phyloP scores from a whole-genome alignment of 2,113 vertebrate genomes.

The Corythornis madagascariensis region DNA sequence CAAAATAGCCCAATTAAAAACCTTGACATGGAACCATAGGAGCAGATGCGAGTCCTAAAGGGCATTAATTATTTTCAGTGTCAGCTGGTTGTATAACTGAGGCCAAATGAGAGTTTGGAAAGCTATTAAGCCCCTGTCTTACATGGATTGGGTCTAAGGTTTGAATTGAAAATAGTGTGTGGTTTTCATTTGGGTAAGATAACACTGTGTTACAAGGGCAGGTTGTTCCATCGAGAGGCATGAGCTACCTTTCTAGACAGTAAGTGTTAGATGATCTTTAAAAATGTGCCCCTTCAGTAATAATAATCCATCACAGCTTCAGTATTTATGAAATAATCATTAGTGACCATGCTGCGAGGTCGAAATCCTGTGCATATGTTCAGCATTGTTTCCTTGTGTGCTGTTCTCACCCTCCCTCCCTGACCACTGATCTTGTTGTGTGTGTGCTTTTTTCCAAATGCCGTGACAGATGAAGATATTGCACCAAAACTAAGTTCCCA shows the following conservation, averaged over 20 bases:
- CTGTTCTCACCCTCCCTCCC: constrained; percentile 53
- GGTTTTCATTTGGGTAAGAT: constrained; percentile 61
- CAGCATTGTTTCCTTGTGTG: constrained; percentile 66
- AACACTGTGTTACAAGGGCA: not conserved
- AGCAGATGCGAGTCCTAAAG: constrained; percentile 88
- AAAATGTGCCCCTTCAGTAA: constrained; percentile 19
- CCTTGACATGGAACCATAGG: constrained; percentile 86
- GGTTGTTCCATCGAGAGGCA: constrained; percentile 35
- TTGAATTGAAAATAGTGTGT: constrained; percentile 76
- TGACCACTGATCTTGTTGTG: constrained; percentile 59
- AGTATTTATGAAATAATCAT: constrained; percentile 75
- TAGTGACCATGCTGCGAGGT: constrained; percentile 76
- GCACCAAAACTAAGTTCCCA: constrained; percentile 75
- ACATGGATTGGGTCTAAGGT: constrained; percentile 76
- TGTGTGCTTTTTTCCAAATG: constrained; percentile 54
- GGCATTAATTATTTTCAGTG: constrained; percentile 89
- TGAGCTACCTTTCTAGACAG: not conserved
- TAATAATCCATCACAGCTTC: constrained; percentile 58
- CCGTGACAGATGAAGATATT: constrained; percentile 80
- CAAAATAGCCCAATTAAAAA: constrained; percentile 93
- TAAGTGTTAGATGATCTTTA: constrained; percentile 11
- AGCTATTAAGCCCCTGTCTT: constrained; percentile 80
- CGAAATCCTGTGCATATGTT: constrained; percentile 74
- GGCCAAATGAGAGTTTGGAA: constrained; percentile 87
- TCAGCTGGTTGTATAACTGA: constrained; percentile 85